Conservation (phyloP, 2,888 invertebrate species). For the Athalia circularis region DNA sequence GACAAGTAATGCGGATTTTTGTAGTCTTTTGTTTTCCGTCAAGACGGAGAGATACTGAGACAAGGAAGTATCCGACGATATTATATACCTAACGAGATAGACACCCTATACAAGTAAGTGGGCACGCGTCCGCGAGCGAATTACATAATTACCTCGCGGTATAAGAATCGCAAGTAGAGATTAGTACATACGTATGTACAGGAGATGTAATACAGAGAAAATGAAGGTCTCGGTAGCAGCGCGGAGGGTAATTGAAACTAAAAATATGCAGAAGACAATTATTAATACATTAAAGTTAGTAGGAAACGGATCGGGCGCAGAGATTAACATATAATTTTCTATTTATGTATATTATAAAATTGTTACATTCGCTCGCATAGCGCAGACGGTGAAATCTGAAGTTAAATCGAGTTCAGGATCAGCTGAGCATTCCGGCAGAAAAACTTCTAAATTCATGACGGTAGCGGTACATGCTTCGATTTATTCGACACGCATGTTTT, state of each 20-base stretch:
- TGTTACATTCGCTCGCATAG: too few species aligned
- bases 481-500: constrained; percentile 30
- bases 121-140: too few species aligned
- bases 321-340: not conserved
- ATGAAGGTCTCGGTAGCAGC: not conserved
- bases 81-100: too few species aligned
- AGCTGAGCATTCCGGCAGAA: not conserved
- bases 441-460: constrained; percentile 16
- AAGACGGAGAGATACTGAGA: too few species aligned
- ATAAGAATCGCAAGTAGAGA: not conserved
- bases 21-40: too few species aligned
- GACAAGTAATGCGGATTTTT: too few species aligned
- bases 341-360: not conserved
- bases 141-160: too few species aligned
- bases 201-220: not conserved
- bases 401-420: too few species aligned
- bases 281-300: constrained; percentile 22
- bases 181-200: not conserved
- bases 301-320: not conserved
- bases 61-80: too few species aligned
- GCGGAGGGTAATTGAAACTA: constrained; percentile 20
- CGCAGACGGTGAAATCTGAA: too few species aligned
- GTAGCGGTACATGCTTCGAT: not conserved
- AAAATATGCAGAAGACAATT: constrained; percentile 30
- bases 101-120: too few species aligned